Evolutionary conservation across 2,797 vertebrate genomes (phyloP), one percentile per base, ranked within the genome.

Genomic region (Labroides dimidiatus): DNA sequence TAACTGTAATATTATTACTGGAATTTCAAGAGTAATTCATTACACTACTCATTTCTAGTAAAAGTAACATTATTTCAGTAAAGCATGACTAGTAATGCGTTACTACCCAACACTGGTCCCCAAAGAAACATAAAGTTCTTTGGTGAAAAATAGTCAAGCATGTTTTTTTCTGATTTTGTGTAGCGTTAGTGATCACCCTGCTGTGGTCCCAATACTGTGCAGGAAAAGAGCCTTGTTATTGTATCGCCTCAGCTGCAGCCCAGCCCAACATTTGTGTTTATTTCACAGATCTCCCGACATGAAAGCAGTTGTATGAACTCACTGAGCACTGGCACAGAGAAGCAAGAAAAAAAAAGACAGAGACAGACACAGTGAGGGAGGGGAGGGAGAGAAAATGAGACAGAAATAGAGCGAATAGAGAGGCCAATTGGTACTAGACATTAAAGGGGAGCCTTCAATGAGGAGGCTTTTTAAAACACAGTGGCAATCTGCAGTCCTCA

Each of bases 231-330:
- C 27, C 75, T 64, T 57, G 55, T 69, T 72, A 58, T 70, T 67
- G 43, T 60, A 71, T 49, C 17, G 57, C 78, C 68, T 74, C 55
- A 42, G 62, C 60, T 54, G 67, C 61, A 43, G 65, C 64, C 24
- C 53, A 15, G 55, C 23, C 37, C 64, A 52, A 64, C 69, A 56
- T 77, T 80, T 72, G 80, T 88, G 84, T 84, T 86, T 84, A 87
- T 81, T 83, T 85, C 83, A 81, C 83, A 84, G 70, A 84, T 84
- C 75, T 81, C 37, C 52, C 52, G 72, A 73, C 85, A 87, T 80
- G 71, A 87, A 89, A 89, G 87, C 66, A 64, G 66, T 72, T 69
- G 75, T 75, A 87, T 80, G 82, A 88, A 86, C 77, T 78, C 49
- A 69, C 78, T 51, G 70, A 80, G 78, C 55, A 43, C 64, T 71